Conservation (phyloP, 2,888 invertebrate genomes). For the Halocaridina rubra region DNA sequence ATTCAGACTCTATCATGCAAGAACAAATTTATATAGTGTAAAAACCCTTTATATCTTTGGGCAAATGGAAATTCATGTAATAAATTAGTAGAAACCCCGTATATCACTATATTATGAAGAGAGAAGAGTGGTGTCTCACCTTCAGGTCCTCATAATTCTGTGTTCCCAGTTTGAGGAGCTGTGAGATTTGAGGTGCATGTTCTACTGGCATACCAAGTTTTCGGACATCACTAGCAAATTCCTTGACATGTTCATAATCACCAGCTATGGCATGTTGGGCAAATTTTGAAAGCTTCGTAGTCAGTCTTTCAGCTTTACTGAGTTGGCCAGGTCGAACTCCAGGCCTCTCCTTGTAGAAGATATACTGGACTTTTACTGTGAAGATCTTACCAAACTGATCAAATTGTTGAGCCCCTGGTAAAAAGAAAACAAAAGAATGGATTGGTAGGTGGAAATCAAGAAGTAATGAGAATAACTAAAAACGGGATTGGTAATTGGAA, state of each 20-base stretch:
- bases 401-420: conserved; percentile 92
- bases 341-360: conserved; percentile 97
- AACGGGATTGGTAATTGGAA: too few relatives aligned
- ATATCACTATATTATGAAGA: too few relatives aligned
- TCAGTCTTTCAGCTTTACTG: conserved; percentile 90
- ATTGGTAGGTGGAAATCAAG: too few relatives aligned
- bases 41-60: too few relatives aligned
- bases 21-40: too few relatives aligned
- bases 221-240: conserved; percentile 90
- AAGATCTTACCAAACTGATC: conserved; percentile 99
- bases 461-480: too few relatives aligned
- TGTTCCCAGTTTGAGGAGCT: conserved; percentile 95
- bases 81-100: too few relatives aligned
- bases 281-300: conserved; percentile 91
- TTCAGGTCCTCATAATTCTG: conserved; percentile 89
- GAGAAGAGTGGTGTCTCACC: too few relatives aligned
- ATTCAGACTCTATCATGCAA: too few relatives aligned
- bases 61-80: too few relatives aligned
- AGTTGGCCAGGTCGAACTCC: conserved; percentile 95
- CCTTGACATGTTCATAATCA: conserved; percentile 92
- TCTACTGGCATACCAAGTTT: conserved; percentile 95
- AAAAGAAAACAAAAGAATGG: too few relatives aligned
- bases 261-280: conserved; percentile 94
- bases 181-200: conserved; percentile 96
- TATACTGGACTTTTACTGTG: conserved; percentile 95